Conservation (phyloP, 1,140 invertebrate species). For the Lamellibrachia luymesi region DNA sequence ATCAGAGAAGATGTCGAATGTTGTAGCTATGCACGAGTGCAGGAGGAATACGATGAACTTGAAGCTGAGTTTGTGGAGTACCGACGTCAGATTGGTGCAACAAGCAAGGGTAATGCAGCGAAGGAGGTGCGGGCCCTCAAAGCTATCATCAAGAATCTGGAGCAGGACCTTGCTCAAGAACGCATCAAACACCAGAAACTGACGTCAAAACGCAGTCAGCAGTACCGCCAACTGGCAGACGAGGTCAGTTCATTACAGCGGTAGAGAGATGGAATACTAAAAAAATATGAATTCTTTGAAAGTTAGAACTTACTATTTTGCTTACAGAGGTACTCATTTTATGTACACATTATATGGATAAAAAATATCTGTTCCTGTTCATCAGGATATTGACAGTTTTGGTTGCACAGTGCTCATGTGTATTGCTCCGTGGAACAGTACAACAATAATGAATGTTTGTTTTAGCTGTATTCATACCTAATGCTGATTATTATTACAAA, state of each 20-base stretch:
- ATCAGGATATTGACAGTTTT: too few relatives aligned
- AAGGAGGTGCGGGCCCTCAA: conserved; percentile 52
- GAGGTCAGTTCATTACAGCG: conserved; percentile 38
- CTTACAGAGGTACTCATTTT: too few relatives aligned
- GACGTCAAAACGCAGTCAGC: conserved; percentile 44
- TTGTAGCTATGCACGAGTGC: conserved; percentile 42
- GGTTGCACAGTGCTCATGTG: too few relatives aligned
- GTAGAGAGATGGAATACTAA: not conserved
- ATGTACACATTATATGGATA: too few relatives aligned
- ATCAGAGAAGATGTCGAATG: not conserved
- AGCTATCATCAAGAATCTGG: conserved; percentile 46
- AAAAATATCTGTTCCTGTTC: too few relatives aligned
- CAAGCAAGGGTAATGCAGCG: conserved; percentile 39
- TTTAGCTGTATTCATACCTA: too few relatives aligned
- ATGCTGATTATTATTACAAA: too few relatives aligned
- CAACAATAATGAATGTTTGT: too few relatives aligned
- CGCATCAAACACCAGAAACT: conserved; percentile 49
- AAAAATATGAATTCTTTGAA: not conserved
- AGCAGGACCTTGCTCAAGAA: conserved; percentile 54
- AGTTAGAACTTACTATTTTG: not conserved
- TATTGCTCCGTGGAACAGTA: too few relatives aligned
- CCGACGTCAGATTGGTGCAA: conserved; percentile 44
- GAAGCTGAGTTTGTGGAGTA: conserved; percentile 49
- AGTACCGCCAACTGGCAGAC: conserved; percentile 48
- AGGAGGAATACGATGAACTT: conserved; percentile 49